Percentiles rank a stretch among this genome's conserved stretches.
Conservation (phyloP, 1,140 invertebrate species). For the Trinorchestia longiramus region DNA sequence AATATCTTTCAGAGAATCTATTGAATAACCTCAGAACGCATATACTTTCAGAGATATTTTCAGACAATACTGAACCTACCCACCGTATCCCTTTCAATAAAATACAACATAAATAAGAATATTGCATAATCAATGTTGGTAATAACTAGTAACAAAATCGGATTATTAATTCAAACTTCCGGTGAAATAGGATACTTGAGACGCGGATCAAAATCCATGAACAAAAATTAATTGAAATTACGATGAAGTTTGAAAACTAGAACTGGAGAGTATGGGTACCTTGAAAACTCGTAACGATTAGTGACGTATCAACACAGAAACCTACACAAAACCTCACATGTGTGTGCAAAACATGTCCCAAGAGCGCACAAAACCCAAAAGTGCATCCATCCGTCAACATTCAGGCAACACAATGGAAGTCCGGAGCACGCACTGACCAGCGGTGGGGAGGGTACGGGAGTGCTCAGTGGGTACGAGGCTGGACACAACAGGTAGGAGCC, state of each 20-base stretch:
- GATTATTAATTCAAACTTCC: neutral
- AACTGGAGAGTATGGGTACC: neutral
- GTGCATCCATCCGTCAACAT: neutral
- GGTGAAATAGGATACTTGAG: neutral
- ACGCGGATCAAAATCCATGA: neutral
- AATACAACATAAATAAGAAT: neutral
- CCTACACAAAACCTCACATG: no score
- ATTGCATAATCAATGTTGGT: neutral
- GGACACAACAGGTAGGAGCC: conserved; percentile 69
- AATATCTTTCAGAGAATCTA: no score
- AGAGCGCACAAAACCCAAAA: neutral
- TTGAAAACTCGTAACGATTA: neutral
- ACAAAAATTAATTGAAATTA: neutral
- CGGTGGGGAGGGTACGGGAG: conserved; percentile 27
- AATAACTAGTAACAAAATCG: neutral
- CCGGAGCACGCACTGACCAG: neutral
- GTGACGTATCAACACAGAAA: no score
- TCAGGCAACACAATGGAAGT: neutral
- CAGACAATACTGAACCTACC: neutral
- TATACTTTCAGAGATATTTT: neutral
- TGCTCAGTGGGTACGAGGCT: conserved; percentile 68
- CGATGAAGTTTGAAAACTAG: neutral
- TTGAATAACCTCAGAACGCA: no score
- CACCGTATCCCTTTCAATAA: neutral
- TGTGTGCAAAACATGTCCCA: neutral